A percentile compares a stretch with the other conserved stretches of the same genome.
These are phyloP conservation scores for Thera obeliscata DNA, from an alignment of 2,888 invertebrate genomes.

Conservation along the genomic window DNA sequence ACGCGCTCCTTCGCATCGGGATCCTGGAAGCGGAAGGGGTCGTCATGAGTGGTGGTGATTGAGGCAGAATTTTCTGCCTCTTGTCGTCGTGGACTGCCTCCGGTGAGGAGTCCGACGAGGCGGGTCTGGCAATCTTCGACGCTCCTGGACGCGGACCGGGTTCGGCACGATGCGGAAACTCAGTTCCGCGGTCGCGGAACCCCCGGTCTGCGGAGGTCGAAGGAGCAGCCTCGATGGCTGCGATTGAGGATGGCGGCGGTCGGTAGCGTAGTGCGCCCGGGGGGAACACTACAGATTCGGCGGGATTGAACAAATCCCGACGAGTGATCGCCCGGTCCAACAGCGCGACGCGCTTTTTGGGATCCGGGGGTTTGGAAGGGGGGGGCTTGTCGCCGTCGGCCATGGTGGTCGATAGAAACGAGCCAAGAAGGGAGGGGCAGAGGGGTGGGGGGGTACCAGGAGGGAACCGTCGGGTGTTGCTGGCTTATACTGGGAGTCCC, in stretches of 20 bases:
- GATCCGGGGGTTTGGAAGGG: neutral
- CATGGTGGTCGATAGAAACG: neutral
- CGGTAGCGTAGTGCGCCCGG: no score
- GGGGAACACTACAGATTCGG: neutral
- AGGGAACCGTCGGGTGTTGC: neutral
- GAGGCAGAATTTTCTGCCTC: neutral
- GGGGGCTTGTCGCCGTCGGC: neutral
- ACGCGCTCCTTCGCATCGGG: neutral
- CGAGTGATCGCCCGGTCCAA: neutral
- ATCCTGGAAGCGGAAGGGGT: neutral
- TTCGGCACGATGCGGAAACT: neutral
- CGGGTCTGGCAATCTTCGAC: neutral
- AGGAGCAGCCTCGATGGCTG: neutral
- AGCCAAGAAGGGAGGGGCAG: no score
- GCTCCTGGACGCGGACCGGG: neutral
- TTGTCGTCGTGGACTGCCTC: neutral
- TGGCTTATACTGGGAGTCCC: neutral
- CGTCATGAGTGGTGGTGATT: neutral
- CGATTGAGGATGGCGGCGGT: no score
- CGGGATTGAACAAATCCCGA: neutral
- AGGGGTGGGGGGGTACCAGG: neutral
- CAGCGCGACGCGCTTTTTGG: neutral
- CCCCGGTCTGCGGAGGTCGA: neutral
- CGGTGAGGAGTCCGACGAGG: neutral
- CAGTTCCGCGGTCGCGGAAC: neutral